A percentile compares a stretch with the other conserved stretches of the same genome.
phyloP scores from a whole-genome alignment of 64 coral and sea anemone genomes.

The Montipora efflorescens region DNA sequence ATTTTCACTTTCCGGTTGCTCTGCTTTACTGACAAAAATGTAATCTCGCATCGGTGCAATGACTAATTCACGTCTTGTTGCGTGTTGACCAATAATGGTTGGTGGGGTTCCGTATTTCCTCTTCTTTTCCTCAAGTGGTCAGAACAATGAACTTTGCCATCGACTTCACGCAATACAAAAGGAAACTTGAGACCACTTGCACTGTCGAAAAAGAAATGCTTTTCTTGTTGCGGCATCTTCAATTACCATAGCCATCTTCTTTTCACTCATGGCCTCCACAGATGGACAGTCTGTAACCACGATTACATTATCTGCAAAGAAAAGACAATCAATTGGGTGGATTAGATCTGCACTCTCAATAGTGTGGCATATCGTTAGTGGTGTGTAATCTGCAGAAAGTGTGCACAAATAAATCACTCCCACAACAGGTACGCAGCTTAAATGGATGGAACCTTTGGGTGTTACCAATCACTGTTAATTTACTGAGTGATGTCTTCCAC shows the following conservation, averaged over 20 bases:
- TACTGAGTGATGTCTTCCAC: slow-evolving; percentile 51
- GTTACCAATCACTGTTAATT: slow-evolving; percentile 25
- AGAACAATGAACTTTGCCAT: slow-evolving; percentile 66
- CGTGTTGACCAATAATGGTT: too few species aligned
- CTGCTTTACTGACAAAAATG: too few species aligned
- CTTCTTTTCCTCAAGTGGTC: slow-evolving; percentile 43
- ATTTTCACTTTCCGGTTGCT: too few species aligned
- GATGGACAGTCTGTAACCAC: slow-evolving; percentile 63
- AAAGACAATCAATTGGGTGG: slow-evolving; percentile 69
- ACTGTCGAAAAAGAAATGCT: slow-evolving; percentile 46
- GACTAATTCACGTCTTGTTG: not conserved
- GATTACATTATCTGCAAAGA: slow-evolving; percentile 70
- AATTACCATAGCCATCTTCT: slow-evolving; percentile 49
- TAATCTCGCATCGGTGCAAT: not conserved
- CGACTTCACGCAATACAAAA: slow-evolving; percentile 56
- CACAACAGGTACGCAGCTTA: slow-evolving; percentile 30
- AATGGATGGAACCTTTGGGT: slow-evolving; percentile 37
- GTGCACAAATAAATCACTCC: slow-evolving; percentile 48
- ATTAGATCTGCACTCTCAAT: slow-evolving; percentile 51
- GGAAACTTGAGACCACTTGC: slow-evolving; percentile 48
- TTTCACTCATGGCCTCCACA: slow-evolving; percentile 58
- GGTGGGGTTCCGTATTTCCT: too few species aligned
- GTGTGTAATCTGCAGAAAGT: slow-evolving; percentile 43
- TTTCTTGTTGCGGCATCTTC: slow-evolving; percentile 55
- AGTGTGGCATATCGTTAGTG: slow-evolving; percentile 49